Evolutionary conservation across 2,888 invertebrate species (phyloP).

Genomic region (Agriopis aurantiaria): DNA sequence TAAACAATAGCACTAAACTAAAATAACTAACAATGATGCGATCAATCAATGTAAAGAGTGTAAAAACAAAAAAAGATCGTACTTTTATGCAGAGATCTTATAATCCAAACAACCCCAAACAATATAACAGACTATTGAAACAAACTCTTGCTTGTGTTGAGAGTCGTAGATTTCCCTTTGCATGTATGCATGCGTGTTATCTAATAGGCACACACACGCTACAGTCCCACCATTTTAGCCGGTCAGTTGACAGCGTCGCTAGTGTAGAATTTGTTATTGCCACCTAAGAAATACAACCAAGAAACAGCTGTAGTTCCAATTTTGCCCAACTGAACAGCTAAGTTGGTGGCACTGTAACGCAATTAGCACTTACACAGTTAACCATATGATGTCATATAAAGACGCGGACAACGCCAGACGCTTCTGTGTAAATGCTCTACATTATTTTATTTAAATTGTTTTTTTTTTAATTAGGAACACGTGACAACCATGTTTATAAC

Average conservation of each 20-base stretch:
- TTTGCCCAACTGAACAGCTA: no score
- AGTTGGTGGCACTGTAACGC: no score
- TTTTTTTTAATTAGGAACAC: no score
- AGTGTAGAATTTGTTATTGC: no score
- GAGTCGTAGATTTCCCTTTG: neutral
- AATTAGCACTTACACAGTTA: no score
- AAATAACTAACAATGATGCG: conserved; percentile 2
- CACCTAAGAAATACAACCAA: no score
- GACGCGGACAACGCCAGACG: no score
- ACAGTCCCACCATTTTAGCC: neutral
- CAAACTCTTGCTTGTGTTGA: neutral
- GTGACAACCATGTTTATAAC: neutral
- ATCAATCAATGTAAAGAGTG: neutral
- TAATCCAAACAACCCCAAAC: conserved; percentile 10
- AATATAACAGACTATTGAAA: neutral
- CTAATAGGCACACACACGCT: neutral
- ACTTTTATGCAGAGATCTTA: conserved; percentile 22
- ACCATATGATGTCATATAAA: no score
- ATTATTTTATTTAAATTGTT: no score
- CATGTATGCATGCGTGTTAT: neutral
- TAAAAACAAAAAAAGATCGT: conserved; percentile 11
- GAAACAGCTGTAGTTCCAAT: no score
- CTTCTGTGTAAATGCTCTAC: no score
- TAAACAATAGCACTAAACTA: conserved; percentile 12
- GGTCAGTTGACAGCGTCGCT: no score